phyloP scores from a whole-genome alignment of 2,797 vertebrate species.

The Cetoscarus ocellatus region DNA sequence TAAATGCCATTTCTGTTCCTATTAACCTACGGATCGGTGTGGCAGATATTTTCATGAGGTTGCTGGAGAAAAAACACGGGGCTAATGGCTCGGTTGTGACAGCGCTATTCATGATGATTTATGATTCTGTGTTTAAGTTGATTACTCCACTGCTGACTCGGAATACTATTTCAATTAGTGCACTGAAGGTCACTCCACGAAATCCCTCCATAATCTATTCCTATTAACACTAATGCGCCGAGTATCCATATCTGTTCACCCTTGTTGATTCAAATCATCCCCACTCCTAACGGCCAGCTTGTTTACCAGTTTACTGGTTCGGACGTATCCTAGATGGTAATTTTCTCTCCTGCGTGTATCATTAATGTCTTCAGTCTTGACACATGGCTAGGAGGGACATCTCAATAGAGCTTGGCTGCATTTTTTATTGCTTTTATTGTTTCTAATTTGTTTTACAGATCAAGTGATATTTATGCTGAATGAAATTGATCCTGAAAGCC shows the following conservation, averaged over 20 bases:
- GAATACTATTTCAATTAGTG: conserved; percentile 99
- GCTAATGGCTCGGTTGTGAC: conserved; percentile 99
- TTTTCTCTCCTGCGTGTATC: conserved; percentile 93
- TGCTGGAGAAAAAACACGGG: conserved; percentile 95
- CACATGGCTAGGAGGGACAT: conserved; percentile 89
- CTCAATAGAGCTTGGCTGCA: conserved; percentile 80
- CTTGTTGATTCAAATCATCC: conserved; percentile 99
- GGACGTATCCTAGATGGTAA: conserved; percentile 96
- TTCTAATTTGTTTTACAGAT: conserved; percentile 85
- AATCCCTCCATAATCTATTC: conserved; percentile 99
- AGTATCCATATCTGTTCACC: conserved; percentile 99
- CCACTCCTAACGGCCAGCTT: conserved; percentile 95
- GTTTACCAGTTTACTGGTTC: conserved; percentile 98
- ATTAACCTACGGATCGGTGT: conserved; percentile 99
- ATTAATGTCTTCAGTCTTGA: conserved; percentile 91
- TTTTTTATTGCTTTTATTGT: conserved; percentile 82
- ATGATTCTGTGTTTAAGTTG: conserved; percentile 99
- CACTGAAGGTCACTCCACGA: conserved; percentile 99
- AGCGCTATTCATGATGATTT: conserved; percentile 99
- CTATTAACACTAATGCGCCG: conserved; percentile 99
- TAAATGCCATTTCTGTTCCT: conserved; percentile 99
- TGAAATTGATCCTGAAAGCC: conserved; percentile 83
- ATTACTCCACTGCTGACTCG: conserved; percentile 99
- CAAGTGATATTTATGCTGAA: conserved; percentile 85
- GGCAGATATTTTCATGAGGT: conserved; percentile 99